Percentiles rank a stretch among this genome's conserved stretches.
Evolutionary conservation across 2,113 vertebrate genomes (phyloP).

Genomic region (Zingel zingel): DNA sequence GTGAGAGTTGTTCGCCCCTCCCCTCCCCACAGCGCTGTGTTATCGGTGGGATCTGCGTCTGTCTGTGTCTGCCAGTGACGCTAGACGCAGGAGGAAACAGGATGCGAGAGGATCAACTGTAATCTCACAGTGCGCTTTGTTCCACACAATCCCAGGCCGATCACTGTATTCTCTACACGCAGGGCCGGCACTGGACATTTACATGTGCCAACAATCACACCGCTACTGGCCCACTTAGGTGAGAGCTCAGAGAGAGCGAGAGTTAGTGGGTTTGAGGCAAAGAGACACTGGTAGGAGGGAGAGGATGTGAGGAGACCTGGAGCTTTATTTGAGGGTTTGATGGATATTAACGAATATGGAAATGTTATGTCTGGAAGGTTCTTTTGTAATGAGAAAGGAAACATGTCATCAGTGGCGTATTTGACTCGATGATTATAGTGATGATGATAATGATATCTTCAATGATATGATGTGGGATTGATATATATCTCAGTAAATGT

Average conservation of each 20-base stretch:
- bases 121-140: slow-evolving; percentile 82
- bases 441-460: slow-evolving; percentile 65
- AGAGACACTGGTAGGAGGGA: slow-evolving; percentile 28
- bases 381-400: slow-evolving; percentile 58
- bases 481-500: slow-evolving; percentile 60
- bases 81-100: slow-evolving; percentile 81
- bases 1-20: slow-evolving; percentile 20
- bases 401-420: slow-evolving; percentile 65
- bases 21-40: slow-evolving; percentile 41
- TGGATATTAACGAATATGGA: slow-evolving; percentile 53
- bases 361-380: slow-evolving; percentile 49
- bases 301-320: slow-evolving; percentile 46
- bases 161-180: slow-evolving; percentile 76
- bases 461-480: slow-evolving; percentile 48
- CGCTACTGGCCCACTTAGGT: slow-evolving; percentile 59
- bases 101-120: slow-evolving; percentile 83
- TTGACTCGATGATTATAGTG: slow-evolving; percentile 71
- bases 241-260: slow-evolving; percentile 39
- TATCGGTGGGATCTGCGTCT: slow-evolving; percentile 80
- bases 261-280: slow-evolving; percentile 31
- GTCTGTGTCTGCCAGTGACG: slow-evolving; percentile 75
- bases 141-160: slow-evolving; percentile 76
- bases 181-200: slow-evolving; percentile 71
- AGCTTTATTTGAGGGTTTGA: slow-evolving; percentile 54
- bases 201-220: slow-evolving; percentile 81